Evolutionary conservation across 2,888 invertebrate genomes (phyloP).

Genomic region (Teleiodes luculella): DNA sequence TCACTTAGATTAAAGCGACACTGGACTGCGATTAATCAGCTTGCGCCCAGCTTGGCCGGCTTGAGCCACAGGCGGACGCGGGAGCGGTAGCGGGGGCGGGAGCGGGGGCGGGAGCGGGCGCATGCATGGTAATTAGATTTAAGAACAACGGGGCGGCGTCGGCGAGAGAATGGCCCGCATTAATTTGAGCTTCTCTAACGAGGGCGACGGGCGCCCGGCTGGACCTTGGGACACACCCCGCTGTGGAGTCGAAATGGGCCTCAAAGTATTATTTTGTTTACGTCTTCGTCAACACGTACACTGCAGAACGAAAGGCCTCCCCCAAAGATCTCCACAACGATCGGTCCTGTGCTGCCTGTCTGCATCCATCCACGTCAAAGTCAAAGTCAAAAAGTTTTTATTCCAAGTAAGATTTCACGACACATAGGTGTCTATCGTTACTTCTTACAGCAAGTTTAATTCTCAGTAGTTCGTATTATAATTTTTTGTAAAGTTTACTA

Average conservation of each 20-base stretch:
- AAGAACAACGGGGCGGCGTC: constrained; percentile 77
- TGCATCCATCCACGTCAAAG: too few relatives aligned
- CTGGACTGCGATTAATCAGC: constrained; percentile 38
- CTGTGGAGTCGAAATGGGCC: constrained; percentile 34
- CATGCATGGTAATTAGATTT: constrained; percentile 72
- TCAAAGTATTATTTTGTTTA: neutral
- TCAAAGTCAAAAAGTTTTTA: too few relatives aligned
- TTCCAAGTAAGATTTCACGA: too few relatives aligned
- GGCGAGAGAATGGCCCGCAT: constrained; percentile 75
- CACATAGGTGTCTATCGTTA: too few relatives aligned
- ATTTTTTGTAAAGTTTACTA: too few relatives aligned
- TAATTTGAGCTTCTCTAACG: constrained; percentile 78
- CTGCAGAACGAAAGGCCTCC: too few relatives aligned
- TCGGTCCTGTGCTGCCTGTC: too few relatives aligned
- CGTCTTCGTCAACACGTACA: too few relatives aligned
- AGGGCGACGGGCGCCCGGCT: constrained; percentile 68
- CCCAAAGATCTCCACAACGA: too few relatives aligned
- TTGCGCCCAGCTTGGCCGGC: neutral
- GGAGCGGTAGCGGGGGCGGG: constrained; percentile 36
- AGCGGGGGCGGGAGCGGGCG: constrained; percentile 35
- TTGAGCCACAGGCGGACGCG: constrained; percentile 6
- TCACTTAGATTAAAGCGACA: neutral
- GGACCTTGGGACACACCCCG: constrained; percentile 43
- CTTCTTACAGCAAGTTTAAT: too few relatives aligned
- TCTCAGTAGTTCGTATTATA: too few relatives aligned